A percentile compares a stretch with the other conserved stretches of the same genome.
phyloP scores from a whole-genome alignment of 2,888 invertebrate genomes.

The Mimas tiliae region DNA sequence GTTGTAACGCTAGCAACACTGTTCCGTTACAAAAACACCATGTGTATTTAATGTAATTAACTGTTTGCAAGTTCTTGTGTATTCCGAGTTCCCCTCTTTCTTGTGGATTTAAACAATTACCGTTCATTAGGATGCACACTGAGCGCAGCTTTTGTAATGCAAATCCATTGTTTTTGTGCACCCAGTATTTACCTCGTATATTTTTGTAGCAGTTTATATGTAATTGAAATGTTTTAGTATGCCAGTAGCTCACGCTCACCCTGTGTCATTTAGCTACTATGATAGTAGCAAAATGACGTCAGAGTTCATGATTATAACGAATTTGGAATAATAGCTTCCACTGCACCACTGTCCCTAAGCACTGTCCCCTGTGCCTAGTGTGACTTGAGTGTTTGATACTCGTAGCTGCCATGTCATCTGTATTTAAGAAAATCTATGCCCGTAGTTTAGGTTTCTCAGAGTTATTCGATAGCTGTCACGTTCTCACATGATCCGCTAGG shows the following conservation, averaged over 20 bases:
- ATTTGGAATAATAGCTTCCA: too few species aligned
- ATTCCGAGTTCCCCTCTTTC: slow-evolving; percentile 54
- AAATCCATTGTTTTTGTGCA: slow-evolving; percentile 69
- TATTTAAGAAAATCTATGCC: too few species aligned
- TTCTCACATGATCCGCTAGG: too few species aligned
- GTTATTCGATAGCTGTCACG: too few species aligned
- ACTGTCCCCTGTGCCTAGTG: too few species aligned
- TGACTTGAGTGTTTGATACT: too few species aligned
- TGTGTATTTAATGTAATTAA: slow-evolving; percentile 60
- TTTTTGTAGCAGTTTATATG: slow-evolving; percentile 18
- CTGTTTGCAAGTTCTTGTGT: slow-evolving; percentile 57
- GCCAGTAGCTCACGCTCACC: not conserved
- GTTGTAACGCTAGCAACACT: slow-evolving; percentile 37
- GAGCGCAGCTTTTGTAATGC: slow-evolving; percentile 66
- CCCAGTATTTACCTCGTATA: slow-evolving; percentile 27
- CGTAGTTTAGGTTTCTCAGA: too few species aligned
- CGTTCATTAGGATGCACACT: slow-evolving; percentile 70
- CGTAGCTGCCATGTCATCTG: too few species aligned
- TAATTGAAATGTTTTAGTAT: slow-evolving; percentile 3
- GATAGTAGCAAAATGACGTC: not conserved
- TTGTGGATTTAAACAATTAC: slow-evolving; percentile 76
- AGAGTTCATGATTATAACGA: not conserved
- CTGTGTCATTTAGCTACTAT: not conserved
- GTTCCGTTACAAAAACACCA: slow-evolving; percentile 42
- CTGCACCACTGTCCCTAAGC: too few species aligned